These are phyloP conservation scores for Stomatorhinus ivindoensis DNA, from an alignment of 2,113 vertebrate species.

Conservation along the genomic window DNA sequence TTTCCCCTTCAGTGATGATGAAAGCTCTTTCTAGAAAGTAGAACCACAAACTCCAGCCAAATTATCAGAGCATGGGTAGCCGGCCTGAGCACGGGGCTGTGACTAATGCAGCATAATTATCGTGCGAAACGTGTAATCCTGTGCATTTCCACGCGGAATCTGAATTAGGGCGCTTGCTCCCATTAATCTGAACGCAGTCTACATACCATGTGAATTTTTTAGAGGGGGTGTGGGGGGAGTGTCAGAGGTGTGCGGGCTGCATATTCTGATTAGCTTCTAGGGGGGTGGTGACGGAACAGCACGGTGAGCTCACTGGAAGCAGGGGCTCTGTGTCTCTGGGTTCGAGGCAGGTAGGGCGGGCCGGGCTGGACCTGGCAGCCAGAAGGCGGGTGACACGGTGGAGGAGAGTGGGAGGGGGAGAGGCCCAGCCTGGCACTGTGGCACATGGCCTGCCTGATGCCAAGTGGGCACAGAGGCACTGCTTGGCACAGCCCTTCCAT, in stretches of 20 bases:
- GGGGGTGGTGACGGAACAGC: neutral
- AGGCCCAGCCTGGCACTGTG: neutral
- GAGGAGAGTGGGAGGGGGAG: neutral
- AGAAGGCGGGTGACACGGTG: neutral
- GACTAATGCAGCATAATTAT: neutral
- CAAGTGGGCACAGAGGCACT: neutral
- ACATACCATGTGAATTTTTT: neutral
- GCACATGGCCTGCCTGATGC: neutral
- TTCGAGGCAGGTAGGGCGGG: neutral
- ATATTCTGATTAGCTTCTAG: neutral
- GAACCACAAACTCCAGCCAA: slow-evolving; percentile 31
- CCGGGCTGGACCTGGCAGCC: neutral
- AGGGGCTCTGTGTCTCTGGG: neutral
- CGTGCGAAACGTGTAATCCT: neutral
- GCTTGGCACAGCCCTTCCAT: neutral
- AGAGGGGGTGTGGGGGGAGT: neutral
- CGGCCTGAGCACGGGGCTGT: neutral
- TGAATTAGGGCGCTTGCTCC: neutral
- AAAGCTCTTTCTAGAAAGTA: slow-evolving; percentile 1
- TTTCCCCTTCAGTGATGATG: slow-evolving; percentile 22
- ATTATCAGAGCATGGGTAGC: neutral
- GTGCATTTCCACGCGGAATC: neutral
- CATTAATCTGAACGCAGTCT: neutral
- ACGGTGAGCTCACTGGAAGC: neutral
- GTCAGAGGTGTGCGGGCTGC: neutral